Percentiles rank a stretch among this genome's conserved stretches.
Evolutionary conservation across 2,888 invertebrate genomes (phyloP).

Genomic region (Silvanus unidentatus): DNA sequence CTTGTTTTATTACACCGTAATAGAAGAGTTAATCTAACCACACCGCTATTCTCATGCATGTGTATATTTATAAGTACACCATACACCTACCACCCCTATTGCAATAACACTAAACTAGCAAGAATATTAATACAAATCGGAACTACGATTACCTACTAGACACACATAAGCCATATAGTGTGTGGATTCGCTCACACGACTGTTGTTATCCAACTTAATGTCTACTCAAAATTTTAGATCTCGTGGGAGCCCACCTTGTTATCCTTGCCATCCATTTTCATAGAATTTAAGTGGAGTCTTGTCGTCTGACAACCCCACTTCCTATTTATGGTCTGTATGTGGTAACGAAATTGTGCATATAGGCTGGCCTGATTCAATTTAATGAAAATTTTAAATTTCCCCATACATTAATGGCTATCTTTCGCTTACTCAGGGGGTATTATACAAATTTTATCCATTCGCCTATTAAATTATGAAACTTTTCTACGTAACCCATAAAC

Average conservation of each 20-base stretch:
- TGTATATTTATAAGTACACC: too few species aligned
- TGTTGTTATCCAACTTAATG: slow-evolving; percentile 20
- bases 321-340: slow-evolving; percentile 8
- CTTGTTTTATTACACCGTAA: too few species aligned
- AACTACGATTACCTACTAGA: slow-evolving; percentile 6
- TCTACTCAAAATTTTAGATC: slow-evolving; percentile 22
- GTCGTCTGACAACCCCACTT: slow-evolving; percentile 9
- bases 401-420: too few species aligned
- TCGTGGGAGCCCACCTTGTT: slow-evolving; percentile 20
- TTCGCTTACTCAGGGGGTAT: too few species aligned
- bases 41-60: slow-evolving; percentile 7
- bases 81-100: slow-evolving; percentile 2
- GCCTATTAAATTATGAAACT: too few species aligned
- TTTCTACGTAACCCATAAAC: too few species aligned
- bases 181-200: slow-evolving; percentile 17
- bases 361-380: too few species aligned
- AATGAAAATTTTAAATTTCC: too few species aligned
- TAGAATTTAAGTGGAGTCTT: slow-evolving; percentile 13
- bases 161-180: slow-evolving; percentile 10
- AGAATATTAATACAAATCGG: slow-evolving; percentile 26
- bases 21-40: slow-evolving; percentile 17
- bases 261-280: slow-evolving; percentile 21
- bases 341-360: slow-evolving; percentile 5
- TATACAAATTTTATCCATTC: too few species aligned
- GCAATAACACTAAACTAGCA: slow-evolving; percentile 19